These are phyloP conservation scores for Triplophysa bombifrons DNA, from an alignment of 2,797 vertebrate genomes.

Conservation along the genomic window DNA sequence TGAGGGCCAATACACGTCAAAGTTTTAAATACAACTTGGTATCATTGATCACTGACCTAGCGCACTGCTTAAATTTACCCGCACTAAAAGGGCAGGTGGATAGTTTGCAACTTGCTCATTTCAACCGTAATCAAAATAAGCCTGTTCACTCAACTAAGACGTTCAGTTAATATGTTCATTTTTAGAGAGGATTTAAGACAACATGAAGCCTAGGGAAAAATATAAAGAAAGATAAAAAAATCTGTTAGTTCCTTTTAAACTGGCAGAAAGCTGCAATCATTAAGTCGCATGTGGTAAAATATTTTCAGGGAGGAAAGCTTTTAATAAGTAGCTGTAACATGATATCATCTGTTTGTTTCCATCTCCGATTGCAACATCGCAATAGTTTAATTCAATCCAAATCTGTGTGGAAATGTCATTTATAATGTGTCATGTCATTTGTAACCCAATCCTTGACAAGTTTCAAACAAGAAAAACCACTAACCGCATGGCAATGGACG, in stretches of 20 bases:
- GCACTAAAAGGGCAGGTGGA: constrained; percentile 46
- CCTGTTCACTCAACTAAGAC: neutral
- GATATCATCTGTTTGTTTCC: constrained; percentile 26
- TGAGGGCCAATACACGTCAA: constrained; percentile 43
- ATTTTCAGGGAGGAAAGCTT: constrained; percentile 5
- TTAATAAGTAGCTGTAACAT: constrained; percentile 31
- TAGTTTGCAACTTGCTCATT: constrained; percentile 17
- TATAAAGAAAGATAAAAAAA: neutral
- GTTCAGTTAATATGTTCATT: constrained; percentile 32
- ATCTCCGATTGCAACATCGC: constrained; percentile 12
- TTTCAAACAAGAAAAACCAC: constrained; percentile 41
- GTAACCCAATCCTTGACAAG: constrained; percentile 19
- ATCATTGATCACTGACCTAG: constrained; percentile 58
- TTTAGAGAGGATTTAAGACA: neutral
- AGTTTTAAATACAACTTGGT: constrained; percentile 56
- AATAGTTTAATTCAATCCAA: constrained; percentile 31
- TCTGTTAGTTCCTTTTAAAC: neutral
- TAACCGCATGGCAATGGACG: neutral
- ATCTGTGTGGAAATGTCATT: constrained; percentile 36
- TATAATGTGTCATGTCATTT: neutral
- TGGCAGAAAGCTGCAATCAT: neutral
- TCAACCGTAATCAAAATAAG: constrained; percentile 22
- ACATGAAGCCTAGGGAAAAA: neutral
- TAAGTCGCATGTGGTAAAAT: constrained; percentile 10
- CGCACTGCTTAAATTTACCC: constrained; percentile 52